phyloP scores from a whole-genome alignment of 2,113 vertebrate species.

The Nothoprocta perdicaria region DNA sequence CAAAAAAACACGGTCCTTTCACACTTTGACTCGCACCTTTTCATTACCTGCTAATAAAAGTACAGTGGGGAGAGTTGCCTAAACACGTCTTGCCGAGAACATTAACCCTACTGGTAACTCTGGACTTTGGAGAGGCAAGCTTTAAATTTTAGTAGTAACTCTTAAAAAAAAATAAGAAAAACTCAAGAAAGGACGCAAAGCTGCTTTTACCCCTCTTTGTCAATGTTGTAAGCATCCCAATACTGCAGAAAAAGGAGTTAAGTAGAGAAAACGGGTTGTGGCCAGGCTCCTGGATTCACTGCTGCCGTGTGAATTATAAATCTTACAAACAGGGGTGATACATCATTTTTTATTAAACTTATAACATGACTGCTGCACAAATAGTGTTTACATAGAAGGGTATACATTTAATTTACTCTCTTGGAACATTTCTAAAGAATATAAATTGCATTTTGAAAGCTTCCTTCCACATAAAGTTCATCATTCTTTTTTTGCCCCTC shows the following conservation, averaged over 20 bases:
- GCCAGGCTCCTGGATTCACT: conserved; percentile 78
- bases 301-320: conserved; percentile 81
- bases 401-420: conserved; percentile 81
- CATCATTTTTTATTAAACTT: conserved; percentile 84
- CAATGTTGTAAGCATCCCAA: conserved; percentile 64
- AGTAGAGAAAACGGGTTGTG: conserved; percentile 82
- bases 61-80: conserved; percentile 71
- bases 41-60: conserved; percentile 78
- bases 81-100: conserved; percentile 67
- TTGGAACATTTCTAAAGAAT: conserved; percentile 77
- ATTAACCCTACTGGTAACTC: conserved; percentile 59
- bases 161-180: neutral
- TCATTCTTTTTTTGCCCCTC: conserved; percentile 40
- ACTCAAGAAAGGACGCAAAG: conserved; percentile 20
- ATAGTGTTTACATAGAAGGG: conserved; percentile 81
- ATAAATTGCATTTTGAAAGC: conserved; percentile 81
- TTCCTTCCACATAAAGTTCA: conserved; percentile 72
- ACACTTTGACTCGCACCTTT: conserved; percentile 77
- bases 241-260: conserved; percentile 81
- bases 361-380: conserved; percentile 78
- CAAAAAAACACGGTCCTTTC: conserved; percentile 71
- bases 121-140: conserved; percentile 43
- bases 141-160: conserved; percentile 48
- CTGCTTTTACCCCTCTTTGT: conserved; percentile 41
- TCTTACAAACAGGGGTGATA: conserved; percentile 79